Evolutionary conservation across 2,797 vertebrate species (phyloP).

Genomic region (Esox lucius): DNA sequence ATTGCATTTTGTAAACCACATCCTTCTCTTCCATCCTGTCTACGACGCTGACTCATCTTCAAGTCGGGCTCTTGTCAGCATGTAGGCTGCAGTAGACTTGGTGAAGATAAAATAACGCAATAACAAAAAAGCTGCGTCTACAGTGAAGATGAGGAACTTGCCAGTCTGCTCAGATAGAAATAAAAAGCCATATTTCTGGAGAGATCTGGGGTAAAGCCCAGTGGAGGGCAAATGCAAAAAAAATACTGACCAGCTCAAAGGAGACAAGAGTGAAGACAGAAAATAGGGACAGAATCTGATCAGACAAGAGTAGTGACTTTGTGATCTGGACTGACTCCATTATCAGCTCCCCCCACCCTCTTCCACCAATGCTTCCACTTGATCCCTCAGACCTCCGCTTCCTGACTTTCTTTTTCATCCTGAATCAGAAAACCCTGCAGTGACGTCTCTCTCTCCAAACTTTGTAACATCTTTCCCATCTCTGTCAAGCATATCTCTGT

Average conservation of each 20-base stretch:
- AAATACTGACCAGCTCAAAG: constrained; percentile 57
- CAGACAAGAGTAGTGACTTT: constrained; percentile 50
- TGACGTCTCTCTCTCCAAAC: not conserved
- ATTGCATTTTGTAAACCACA: not conserved
- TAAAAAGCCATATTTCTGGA: not conserved
- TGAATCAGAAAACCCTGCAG: not conserved
- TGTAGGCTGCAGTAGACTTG: not conserved
- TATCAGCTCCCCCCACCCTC: constrained; percentile 29
- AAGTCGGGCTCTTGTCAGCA: not conserved
- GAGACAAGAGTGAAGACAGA: constrained; percentile 33
- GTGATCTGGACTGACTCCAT: constrained; percentile 50
- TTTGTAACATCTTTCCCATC: not conserved
- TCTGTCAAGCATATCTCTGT: not conserved
- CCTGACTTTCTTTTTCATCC: constrained; percentile 6
- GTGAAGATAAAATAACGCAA: not conserved
- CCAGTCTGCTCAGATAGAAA: not conserved
- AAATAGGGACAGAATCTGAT: constrained; percentile 25
- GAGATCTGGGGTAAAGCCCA: not conserved
- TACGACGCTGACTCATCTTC: not conserved
- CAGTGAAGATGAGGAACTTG: not conserved
- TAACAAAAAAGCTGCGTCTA: not conserved
- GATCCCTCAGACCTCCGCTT: not conserved
- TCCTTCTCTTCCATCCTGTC: not conserved
- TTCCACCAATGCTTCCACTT: not conserved
- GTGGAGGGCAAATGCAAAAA: constrained; percentile 41